Evolutionary conservation across 2,113 vertebrate species (phyloP).

Genomic region (Passer montanus): DNA sequence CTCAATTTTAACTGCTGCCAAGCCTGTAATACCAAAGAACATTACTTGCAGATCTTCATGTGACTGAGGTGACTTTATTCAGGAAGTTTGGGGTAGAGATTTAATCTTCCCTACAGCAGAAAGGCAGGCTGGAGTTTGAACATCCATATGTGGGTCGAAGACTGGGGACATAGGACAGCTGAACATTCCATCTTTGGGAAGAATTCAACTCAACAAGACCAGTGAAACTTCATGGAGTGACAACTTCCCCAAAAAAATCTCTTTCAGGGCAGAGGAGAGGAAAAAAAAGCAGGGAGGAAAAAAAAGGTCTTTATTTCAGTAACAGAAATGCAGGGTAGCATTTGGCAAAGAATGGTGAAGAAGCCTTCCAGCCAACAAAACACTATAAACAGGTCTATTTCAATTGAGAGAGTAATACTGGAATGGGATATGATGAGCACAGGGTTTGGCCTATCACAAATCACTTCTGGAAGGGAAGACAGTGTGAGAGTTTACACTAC

Average conservation of each 20-base stretch:
- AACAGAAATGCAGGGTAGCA: neutral
- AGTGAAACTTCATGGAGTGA: neutral
- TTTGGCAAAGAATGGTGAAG: neutral
- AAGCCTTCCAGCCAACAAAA: neutral
- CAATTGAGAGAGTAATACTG: neutral
- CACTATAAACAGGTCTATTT: neutral
- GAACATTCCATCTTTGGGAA: neutral
- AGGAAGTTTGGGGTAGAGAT: neutral
- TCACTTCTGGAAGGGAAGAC: neutral
- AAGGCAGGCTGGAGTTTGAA: neutral
- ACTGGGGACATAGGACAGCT: neutral
- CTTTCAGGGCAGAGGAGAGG: neutral
- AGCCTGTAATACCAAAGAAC: neutral
- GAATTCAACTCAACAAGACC: neutral
- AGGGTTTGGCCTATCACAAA: neutral
- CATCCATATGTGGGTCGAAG: neutral
- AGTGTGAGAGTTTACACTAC: neutral
- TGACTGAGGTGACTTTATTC: neutral
- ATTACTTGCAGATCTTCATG: neutral
- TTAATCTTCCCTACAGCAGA: neutral
- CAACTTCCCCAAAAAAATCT: neutral
- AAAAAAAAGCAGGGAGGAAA: rapidly evolving
- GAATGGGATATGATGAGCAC: neutral
- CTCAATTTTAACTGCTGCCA: neutral
- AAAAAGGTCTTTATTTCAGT: neutral